phyloP scores from a whole-genome alignment of 2,113 vertebrate genomes.

The Cynopterus brachyotis region DNA sequence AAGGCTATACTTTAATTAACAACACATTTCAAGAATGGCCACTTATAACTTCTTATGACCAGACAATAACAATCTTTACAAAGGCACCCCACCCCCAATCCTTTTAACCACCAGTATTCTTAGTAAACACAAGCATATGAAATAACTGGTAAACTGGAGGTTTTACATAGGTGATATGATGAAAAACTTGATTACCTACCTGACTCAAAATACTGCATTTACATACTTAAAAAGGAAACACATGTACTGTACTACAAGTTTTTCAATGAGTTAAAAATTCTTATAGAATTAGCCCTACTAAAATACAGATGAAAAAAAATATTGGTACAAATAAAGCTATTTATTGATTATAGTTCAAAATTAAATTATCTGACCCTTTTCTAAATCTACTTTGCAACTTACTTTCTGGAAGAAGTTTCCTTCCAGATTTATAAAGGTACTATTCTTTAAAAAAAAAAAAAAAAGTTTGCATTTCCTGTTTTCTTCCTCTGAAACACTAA shows the following conservation, averaged over 20 bases:
- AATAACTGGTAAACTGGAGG: conserved; percentile 20
- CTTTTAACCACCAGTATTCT: conserved; percentile 10
- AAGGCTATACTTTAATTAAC: conserved; percentile 35
- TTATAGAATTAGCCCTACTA: neutral
- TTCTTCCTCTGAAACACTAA: conserved; percentile 26
- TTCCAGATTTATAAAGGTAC: conserved; percentile 27
- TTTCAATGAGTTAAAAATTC: neutral
- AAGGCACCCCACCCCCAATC: neutral
- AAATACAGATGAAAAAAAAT: conserved; percentile 11
- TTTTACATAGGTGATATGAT: neutral
- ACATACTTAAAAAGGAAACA: conserved; percentile 20
- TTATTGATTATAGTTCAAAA: neutral
- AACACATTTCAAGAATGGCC: neutral
- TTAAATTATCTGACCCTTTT: conserved; percentile 6
- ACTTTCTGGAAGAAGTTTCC: conserved; percentile 13
- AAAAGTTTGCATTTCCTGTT: neutral
- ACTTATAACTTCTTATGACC: neutral
- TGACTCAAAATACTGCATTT: conserved; percentile 33
- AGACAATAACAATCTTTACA: conserved; percentile 8
- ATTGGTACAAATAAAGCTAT: neutral
- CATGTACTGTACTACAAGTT: neutral
- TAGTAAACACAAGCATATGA: neutral
- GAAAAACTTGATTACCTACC: conserved; percentile 19
- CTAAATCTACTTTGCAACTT: conserved; percentile 13
- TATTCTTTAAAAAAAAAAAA: neutral